These are phyloP conservation scores for Dicranocentrus wangi DNA, from an alignment of 2,888 invertebrate genomes.

Conservation along the genomic window DNA sequence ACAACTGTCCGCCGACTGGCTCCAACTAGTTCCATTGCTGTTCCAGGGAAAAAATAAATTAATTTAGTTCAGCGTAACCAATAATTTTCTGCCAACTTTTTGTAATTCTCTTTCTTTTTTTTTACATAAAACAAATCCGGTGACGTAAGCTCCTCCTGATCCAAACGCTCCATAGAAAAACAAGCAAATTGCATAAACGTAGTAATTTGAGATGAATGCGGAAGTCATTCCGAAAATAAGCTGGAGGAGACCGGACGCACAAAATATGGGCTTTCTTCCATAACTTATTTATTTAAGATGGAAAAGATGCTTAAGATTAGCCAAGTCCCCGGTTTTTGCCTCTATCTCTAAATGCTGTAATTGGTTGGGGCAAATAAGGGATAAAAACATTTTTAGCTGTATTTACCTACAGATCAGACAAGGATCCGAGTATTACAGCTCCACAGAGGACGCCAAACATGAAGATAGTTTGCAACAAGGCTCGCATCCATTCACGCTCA, in stretches of 20 bases:
- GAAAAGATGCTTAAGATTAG: too few relatives aligned
- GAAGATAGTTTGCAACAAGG: slow-evolving; percentile 53
- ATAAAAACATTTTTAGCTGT: neutral
- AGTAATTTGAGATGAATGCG: slow-evolving; percentile 38
- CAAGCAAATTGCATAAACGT: slow-evolving; percentile 8
- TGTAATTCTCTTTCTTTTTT: slow-evolving; percentile 74
- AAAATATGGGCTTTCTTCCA: slow-evolving; percentile 48
- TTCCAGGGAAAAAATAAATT: too few relatives aligned
- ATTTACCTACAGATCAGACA: slow-evolving; percentile 82
- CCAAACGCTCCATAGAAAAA: slow-evolving; percentile 52
- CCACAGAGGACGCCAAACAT: slow-evolving; percentile 75
- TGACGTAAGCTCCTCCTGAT: slow-evolving; percentile 41
- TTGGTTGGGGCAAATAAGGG: neutral
- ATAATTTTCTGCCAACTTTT: too few relatives aligned
- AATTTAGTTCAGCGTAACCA: too few relatives aligned
- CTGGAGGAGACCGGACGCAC: slow-evolving; percentile 40
- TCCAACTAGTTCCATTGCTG: slow-evolving; percentile 54
- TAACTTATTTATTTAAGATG: slow-evolving; percentile 5
- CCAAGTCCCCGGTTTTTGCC: too few relatives aligned
- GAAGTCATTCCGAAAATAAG: slow-evolving; percentile 36
- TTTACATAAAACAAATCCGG: slow-evolving; percentile 78
- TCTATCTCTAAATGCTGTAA: too few relatives aligned
- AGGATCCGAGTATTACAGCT: slow-evolving; percentile 83
- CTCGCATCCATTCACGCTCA: slow-evolving; percentile 44
- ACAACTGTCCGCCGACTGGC: slow-evolving; percentile 26